These are phyloP conservation scores for Suillia variegata DNA, from an alignment of 2,888 invertebrate genomes.

Conservation along the genomic window DNA sequence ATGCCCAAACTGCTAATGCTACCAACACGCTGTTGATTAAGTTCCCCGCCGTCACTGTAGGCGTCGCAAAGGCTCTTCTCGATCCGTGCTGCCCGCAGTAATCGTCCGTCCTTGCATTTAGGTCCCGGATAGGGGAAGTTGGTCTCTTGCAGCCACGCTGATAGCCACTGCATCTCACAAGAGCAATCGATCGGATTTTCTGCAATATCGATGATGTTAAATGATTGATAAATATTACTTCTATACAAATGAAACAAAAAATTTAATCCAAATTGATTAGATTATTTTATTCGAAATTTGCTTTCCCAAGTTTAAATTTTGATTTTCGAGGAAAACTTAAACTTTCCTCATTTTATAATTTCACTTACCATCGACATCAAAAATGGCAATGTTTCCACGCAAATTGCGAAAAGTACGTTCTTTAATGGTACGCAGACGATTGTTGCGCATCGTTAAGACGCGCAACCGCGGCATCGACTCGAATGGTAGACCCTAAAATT, in stretches of 20 bases:
- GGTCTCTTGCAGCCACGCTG: constrained; percentile 80
- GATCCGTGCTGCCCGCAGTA: constrained; percentile 75
- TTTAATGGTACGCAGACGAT: constrained; percentile 74
- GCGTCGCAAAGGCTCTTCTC: constrained; percentile 71
- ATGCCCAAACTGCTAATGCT: neutral
- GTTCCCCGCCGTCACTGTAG: constrained; percentile 38
- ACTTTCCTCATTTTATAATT: neutral
- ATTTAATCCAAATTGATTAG: no score
- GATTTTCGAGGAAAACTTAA: neutral
- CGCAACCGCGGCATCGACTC: constrained; percentile 84
- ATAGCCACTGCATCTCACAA: constrained; percentile 82
- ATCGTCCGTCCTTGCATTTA: constrained; percentile 77
- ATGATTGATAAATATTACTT: no score
- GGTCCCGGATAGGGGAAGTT: constrained; percentile 72
- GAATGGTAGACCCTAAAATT: constrained; percentile 72
- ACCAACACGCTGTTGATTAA: constrained; percentile 16
- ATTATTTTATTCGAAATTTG: neutral
- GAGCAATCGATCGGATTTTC: constrained; percentile 85
- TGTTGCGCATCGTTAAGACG: constrained; percentile 77
- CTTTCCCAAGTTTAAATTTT: neutral
- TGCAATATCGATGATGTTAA: constrained; percentile 60
- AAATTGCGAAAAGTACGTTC: constrained; percentile 77
- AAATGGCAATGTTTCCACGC: constrained; percentile 78
- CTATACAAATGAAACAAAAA: neutral
- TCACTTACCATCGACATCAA: constrained; percentile 83